phyloP scores from a whole-genome alignment of 2,113 vertebrate species.

The Heloderma charlesbogerti region DNA sequence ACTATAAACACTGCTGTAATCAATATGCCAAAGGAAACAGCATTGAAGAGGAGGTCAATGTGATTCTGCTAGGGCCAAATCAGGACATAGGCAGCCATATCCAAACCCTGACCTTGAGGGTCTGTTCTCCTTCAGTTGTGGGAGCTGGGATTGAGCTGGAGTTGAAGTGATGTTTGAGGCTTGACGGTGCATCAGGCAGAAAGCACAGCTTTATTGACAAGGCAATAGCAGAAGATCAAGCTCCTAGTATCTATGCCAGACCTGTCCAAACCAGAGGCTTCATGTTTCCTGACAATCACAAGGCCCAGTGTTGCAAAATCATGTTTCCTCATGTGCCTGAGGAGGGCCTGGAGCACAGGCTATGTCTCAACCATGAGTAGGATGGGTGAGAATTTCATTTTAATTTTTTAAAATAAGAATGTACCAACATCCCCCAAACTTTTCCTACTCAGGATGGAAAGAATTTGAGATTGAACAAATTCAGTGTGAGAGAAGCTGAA shows the following conservation, averaged over 20 bases:
- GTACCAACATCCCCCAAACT: too few relatives aligned
- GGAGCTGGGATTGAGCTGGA: not conserved
- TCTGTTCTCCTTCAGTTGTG: not conserved
- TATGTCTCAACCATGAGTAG: not conserved
- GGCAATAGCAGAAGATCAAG: not conserved
- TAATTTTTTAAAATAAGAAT: too few relatives aligned
- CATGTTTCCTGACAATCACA: not conserved
- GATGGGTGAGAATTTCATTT: too few relatives aligned
- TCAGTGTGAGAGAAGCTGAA: too few relatives aligned
- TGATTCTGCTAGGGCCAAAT: not conserved
- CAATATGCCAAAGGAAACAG: constrained; percentile 42
- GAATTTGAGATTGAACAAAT: too few relatives aligned
- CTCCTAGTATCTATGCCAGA: not conserved
- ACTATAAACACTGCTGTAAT: constrained; percentile 40
- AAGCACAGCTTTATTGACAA: not conserved
- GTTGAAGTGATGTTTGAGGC: not conserved
- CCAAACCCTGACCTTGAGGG: too few relatives aligned
- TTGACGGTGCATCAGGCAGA: not conserved
- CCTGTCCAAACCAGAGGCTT: not conserved
- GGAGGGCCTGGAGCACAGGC: too few relatives aligned
- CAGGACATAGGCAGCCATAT: not conserved
- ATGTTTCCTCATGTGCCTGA: too few relatives aligned
- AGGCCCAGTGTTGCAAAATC: not conserved
- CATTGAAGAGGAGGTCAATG: not conserved
- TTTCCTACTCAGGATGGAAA: too few relatives aligned